These are phyloP conservation scores for Cynoglossus semilaevis DNA, from an alignment of 2,113 vertebrate species.

Conservation along the genomic window DNA sequence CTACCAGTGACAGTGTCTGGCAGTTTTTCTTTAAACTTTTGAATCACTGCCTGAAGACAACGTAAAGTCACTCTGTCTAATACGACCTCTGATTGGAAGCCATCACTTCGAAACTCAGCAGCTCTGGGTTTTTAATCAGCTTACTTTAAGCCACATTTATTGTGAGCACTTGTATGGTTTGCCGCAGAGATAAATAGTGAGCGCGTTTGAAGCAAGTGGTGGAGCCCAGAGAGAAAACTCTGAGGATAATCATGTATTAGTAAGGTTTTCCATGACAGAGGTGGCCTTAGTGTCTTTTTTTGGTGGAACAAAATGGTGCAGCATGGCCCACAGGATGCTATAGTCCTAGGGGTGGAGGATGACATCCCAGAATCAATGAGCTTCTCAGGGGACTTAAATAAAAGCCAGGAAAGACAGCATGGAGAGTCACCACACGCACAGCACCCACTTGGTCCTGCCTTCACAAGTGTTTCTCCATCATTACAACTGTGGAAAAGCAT, in stretches of 20 bases:
- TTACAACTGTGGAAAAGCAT: slow-evolving; percentile 32
- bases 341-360: slow-evolving; percentile 29
- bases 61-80: slow-evolving; percentile 29
- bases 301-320: slow-evolving; percentile 43
- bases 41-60: slow-evolving; percentile 30
- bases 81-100: slow-evolving; percentile 32
- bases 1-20: slow-evolving; percentile 21
- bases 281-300: slow-evolving; percentile 44
- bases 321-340: slow-evolving; percentile 53
- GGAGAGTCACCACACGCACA: slow-evolving; percentile 31
- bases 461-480: slow-evolving; percentile 20
- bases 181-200: slow-evolving; percentile 59
- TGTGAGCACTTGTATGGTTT: slow-evolving; percentile 54
- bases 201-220: slow-evolving; percentile 47
- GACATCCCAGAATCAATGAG: slow-evolving; percentile 18
- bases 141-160: slow-evolving; percentile 55
- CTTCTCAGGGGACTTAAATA: slow-evolving; percentile 42
- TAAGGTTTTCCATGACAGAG: slow-evolving; percentile 77
- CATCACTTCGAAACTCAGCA: slow-evolving; percentile 53
- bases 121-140: slow-evolving; percentile 48
- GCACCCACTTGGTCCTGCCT: slow-evolving; percentile 12
- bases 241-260: slow-evolving; percentile 51
- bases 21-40: slow-evolving; percentile 22
- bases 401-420: slow-evolving; percentile 47
- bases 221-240: slow-evolving; percentile 44